phyloP scores from a whole-genome alignment of 2,888 invertebrate genomes.

The Chloromyia formosa region DNA sequence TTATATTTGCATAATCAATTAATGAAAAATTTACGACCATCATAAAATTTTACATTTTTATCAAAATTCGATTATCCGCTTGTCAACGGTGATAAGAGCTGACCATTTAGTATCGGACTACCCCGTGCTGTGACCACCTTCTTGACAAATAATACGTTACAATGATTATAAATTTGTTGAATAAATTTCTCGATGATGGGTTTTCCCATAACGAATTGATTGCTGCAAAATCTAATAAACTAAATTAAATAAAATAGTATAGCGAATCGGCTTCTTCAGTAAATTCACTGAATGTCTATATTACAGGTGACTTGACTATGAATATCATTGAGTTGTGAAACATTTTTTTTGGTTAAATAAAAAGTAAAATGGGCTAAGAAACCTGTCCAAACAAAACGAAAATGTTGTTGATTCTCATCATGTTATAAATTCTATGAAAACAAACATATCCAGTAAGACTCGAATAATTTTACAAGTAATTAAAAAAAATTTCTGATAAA shows the following conservation, averaged over 20 bases:
- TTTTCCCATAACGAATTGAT: constrained; percentile 39
- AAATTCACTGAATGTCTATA: neutral
- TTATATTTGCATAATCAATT: constrained; percentile 17
- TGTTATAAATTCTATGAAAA: no score
- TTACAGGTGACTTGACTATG: no score
- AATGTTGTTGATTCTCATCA: no score
- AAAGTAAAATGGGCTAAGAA: no score
- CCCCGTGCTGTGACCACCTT: neutral
- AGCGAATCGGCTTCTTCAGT: constrained; percentile 2
- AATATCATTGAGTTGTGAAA: no score
- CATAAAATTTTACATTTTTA: neutral
- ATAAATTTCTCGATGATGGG: neutral
- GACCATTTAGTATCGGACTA: neutral
- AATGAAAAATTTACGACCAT: constrained; percentile 16
- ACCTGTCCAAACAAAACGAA: no score
- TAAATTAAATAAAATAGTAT: neutral
- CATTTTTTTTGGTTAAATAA: no score
- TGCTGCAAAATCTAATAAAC: neutral
- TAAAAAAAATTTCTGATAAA: no score
- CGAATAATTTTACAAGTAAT: no score
- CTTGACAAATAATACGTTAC: neutral
- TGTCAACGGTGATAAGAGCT: constrained; percentile 22
- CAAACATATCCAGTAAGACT: no score
- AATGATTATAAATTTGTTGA: no score
- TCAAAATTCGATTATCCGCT: constrained; percentile 19